These are phyloP conservation scores for Malacoraja senta DNA, from an alignment of 2,797 vertebrate genomes.

Conservation along the genomic window DNA sequence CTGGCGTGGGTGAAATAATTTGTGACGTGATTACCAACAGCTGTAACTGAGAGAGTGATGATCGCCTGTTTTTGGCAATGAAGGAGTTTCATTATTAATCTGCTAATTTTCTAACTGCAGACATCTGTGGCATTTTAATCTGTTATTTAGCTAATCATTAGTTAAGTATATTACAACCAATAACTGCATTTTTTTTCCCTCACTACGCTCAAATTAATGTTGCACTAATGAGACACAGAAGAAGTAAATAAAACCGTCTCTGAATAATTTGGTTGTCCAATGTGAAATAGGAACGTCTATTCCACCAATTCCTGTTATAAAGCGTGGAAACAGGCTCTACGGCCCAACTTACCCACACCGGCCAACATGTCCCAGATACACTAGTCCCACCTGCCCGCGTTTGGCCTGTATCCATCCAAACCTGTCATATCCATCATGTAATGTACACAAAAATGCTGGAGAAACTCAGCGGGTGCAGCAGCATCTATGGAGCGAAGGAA, in stretches of 20 bases:
- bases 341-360: no score
- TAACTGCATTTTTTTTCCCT: background rate
- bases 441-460: no score
- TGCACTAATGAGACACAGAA: background rate
- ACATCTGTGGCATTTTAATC: constrained; percentile 23
- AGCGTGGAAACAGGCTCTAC: no score
- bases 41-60: background rate
- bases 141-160: constrained; percentile 2
- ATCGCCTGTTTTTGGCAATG: background rate
- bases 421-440: no score
- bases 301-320: background rate
- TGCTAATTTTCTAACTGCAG: background rate
- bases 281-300: background rate
- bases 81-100: constrained; percentile 21
- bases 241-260: background rate
- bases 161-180: constrained; percentile 25
- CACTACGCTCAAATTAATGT: background rate
- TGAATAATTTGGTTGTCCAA: background rate
- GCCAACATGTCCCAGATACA: no score
- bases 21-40: background rate
- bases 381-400: no score
- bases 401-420: no score
- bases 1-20: background rate
- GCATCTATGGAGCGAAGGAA: no score
- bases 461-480: no score